These are phyloP conservation scores for Synergus laeviventris DNA, from an alignment of 2,888 invertebrate genomes.

Conservation along the genomic window DNA sequence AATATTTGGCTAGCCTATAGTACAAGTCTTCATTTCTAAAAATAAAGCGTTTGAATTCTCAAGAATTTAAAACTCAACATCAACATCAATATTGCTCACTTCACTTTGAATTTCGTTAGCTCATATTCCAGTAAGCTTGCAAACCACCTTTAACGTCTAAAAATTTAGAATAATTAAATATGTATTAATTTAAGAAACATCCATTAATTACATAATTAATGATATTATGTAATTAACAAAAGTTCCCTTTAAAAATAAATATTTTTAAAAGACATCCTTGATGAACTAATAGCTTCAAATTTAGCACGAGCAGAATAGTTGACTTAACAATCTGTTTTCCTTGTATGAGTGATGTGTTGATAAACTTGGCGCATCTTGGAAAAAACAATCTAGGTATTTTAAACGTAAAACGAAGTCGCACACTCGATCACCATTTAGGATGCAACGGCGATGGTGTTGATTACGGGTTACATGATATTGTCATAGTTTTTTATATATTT, in stretches of 20 bases:
- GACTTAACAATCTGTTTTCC: conserved; percentile 37
- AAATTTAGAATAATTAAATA: neutral
- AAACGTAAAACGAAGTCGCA: neutral
- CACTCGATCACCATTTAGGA: conserved; percentile 22
- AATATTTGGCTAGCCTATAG: neutral
- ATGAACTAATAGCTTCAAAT: conserved; percentile 5
- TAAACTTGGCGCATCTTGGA: conserved; percentile 15
- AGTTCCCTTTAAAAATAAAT: neutral
- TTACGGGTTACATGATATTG: conserved; percentile 28
- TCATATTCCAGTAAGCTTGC: neutral
- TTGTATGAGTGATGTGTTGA: conserved; percentile 16
- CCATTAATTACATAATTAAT: neutral
- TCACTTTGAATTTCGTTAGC: neutral
- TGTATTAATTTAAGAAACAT: neutral
- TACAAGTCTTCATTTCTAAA: conserved; percentile 2
- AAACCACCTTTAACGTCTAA: neutral
- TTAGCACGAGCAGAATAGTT: neutral
- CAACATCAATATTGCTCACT: no score
- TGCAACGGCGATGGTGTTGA: conserved; percentile 13
- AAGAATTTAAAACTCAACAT: neutral
- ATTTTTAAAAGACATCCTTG: conserved; percentile 26
- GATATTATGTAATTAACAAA: neutral
- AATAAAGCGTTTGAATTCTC: neutral
- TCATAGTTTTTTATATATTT: conserved; percentile 19
- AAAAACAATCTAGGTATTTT: conserved; percentile 22